Evolutionary conservation across 2,797 vertebrate species (phyloP), one percentile per base, ranked within the genome.

Genomic region (Syngnathus acus): DNA sequence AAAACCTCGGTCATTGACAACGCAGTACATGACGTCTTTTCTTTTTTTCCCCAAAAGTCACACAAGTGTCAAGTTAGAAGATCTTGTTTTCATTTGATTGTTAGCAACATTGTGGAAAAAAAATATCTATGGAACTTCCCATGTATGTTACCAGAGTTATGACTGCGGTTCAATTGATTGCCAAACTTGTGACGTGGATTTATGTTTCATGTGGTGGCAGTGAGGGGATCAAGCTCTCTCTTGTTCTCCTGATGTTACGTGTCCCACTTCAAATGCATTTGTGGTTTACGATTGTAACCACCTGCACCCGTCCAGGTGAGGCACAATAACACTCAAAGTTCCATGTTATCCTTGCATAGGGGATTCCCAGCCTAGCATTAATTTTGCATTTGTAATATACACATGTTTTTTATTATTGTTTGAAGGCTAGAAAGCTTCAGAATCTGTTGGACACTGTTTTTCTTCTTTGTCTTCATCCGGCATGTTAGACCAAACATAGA

Each of bases 251-350:
- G 55, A 57, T 16, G 8, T 37, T 16, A 39, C 3, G 32, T 58
- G 71, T 47, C 67, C 78, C 76, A 83, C 87, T 79, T 85, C 83
- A 86, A 86, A 86, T 74, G 19, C 11, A 39, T 39, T 4, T 2
- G 14, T 3, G 72, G 70, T 78, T 83, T 69, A 74, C 74, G 74
- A 79, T 74, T 51, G 78, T 75, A 76, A 75, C 75, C 86, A 89
- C 82, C 87, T 87, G 86, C 80, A 37, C 64, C 72, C 70, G 84
- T 80, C 80, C 79, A 87, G 79, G 78, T 74, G 77, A 78, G 72
- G 68, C 17, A 59, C 65, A 62, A 60, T 53, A 71, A 73, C 58
- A 67, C 60, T 48, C 66, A 69, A 66, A 75, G 23, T 47, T 53
- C 65, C 74, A 78, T 70, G 68, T 82, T 75, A 72, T 66, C 54